phyloP scores from a whole-genome alignment of 2,888 invertebrate genomes.

The Melipona beecheii region DNA sequence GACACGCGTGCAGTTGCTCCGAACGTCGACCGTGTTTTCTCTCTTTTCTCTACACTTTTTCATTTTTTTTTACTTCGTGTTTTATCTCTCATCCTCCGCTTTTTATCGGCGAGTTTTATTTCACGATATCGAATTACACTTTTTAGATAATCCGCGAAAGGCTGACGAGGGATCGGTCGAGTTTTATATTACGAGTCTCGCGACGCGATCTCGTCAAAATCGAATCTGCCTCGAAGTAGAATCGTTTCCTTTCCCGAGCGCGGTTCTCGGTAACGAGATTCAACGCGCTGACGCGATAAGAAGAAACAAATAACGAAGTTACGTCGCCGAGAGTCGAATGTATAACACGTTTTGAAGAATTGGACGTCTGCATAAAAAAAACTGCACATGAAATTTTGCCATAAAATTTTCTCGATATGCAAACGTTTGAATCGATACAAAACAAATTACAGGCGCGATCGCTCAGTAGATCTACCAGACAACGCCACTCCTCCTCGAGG shows the following conservation, averaged over 20 bases:
- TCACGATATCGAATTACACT: slow-evolving; percentile 19
- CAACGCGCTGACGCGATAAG: too few relatives aligned
- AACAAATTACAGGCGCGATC: too few relatives aligned
- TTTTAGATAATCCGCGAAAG: slow-evolving; percentile 25
- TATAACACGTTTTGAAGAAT: too few relatives aligned
- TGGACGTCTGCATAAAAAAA: too few relatives aligned
- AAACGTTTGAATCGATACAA: too few relatives aligned
- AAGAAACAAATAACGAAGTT: not conserved
- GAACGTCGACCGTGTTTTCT: not conserved
- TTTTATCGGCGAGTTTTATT: not conserved
- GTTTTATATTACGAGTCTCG: not conserved
- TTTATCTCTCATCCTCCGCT: not conserved
- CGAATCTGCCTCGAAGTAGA: not conserved
- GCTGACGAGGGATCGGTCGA: slow-evolving; percentile 3
- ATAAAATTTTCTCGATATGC: too few relatives aligned
- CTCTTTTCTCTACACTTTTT: not conserved
- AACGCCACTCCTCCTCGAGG: too few relatives aligned
- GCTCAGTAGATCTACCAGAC: too few relatives aligned
- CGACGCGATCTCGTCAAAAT: not conserved
- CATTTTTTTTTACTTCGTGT: not conserved
- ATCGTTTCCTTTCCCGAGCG: not conserved
- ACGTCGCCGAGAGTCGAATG: too few relatives aligned
- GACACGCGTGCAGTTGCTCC: slow-evolving; percentile 1
- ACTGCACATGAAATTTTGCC: too few relatives aligned
- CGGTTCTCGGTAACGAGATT: not conserved